Conservation (phyloP, 2,797 vertebrate genomes). For the Fundulus diaphanus region DNA sequence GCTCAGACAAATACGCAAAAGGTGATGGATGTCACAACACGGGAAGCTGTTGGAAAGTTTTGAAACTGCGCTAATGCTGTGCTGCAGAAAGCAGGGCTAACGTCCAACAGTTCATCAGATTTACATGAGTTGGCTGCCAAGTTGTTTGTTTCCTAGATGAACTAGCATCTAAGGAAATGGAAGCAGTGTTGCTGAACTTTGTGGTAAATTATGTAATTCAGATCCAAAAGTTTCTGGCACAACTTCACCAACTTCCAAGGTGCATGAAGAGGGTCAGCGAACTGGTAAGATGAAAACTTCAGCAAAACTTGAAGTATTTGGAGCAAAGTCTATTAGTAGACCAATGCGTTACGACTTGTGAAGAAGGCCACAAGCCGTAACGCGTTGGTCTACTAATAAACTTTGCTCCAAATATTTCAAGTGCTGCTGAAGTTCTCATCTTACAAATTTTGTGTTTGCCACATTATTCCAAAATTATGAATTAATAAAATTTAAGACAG, state of each 20-base stretch:
- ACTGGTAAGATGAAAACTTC: too few relatives aligned
- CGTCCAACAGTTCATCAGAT: background rate
- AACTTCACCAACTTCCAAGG: too few relatives aligned
- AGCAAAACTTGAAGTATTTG: too few relatives aligned
- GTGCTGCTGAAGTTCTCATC: too few relatives aligned
- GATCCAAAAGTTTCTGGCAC: too few relatives aligned
- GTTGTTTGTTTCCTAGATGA: background rate
- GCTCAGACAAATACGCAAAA: background rate
- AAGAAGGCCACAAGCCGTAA: too few relatives aligned
- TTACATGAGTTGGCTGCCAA: background rate
- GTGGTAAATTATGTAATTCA: too few relatives aligned
- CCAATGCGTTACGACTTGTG: too few relatives aligned
- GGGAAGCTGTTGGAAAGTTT: background rate
- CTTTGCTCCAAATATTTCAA: too few relatives aligned
- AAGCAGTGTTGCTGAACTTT: background rate
- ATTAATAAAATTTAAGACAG: background rate
- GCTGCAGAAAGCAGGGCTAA: background rate
- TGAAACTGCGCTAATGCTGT: background rate
- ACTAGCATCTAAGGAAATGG: background rate
- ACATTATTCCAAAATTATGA: background rate
- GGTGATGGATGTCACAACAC: background rate
- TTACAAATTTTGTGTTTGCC: background rate
- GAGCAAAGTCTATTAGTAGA: too few relatives aligned
- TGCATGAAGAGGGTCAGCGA: too few relatives aligned
- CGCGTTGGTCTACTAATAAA: too few relatives aligned